Evolutionary conservation across 2,797 vertebrate genomes (phyloP).

Genomic region (Epinephelus coioides): DNA sequence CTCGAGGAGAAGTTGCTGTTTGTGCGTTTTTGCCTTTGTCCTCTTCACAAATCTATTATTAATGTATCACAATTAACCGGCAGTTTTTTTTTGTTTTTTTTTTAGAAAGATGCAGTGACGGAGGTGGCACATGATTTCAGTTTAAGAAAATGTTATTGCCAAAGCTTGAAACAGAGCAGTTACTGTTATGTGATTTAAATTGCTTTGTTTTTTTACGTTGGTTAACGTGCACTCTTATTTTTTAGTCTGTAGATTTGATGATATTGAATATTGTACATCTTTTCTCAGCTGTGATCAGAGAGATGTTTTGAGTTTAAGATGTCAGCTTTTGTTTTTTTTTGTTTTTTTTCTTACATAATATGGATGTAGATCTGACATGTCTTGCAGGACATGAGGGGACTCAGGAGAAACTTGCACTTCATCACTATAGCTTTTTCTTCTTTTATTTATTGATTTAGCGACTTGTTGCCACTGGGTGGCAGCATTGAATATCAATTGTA

Average conservation of each 20-base stretch:
- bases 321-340: not conserved
- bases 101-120: not conserved
- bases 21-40: slow-evolving; percentile 6
- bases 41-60: slow-evolving; percentile 1
- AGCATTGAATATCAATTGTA: slow-evolving; percentile 46
- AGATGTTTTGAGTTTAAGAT: not conserved
- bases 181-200: slow-evolving; percentile 7
- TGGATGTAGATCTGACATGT: slow-evolving; percentile 8
- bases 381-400: slow-evolving; percentile 4
- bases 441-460: slow-evolving; percentile 62
- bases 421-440: slow-evolving; percentile 34
- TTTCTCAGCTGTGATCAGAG: slow-evolving; percentile 28
- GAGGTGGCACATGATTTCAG: slow-evolving; percentile 14
- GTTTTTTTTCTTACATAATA: not conserved
- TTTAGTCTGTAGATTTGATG: slow-evolving; percentile 18
- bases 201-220: slow-evolving; percentile 1
- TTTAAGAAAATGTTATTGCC: slow-evolving; percentile 15
- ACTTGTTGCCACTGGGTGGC: slow-evolving; percentile 76
- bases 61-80: not conserved
- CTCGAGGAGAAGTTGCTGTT: slow-evolving; percentile 2
- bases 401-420: slow-evolving; percentile 66
- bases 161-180: slow-evolving; percentile 24
- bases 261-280: not conserved
- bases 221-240: slow-evolving; percentile 13
- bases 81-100: not conserved